Base-by-base conservation (phyloP, 2,888 invertebrate species). In the Tortrix viridana region DNA sequence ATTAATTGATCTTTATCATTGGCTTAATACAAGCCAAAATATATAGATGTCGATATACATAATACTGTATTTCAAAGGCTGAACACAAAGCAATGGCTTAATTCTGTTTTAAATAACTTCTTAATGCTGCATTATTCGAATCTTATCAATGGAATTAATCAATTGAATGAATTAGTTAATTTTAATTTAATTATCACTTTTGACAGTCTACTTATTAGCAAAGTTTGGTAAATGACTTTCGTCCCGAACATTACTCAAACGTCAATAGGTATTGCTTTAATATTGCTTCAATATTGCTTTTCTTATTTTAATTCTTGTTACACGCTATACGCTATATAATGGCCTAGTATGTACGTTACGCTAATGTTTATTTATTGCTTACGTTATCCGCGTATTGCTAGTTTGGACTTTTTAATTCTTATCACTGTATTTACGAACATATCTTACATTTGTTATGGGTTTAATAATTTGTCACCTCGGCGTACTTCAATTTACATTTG, bases 141-240 rank as follows among this genome's bases (percentile, higher is more conserved):
- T 9, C n/a, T 49, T 49, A 49, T 44, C 14, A 53, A 22, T 22
- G 16, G 38, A 41, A 38, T 14, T 38, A 12, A 41, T 56, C 18
- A 54, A 56, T 55, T 44, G 49, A 56, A 48, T 57, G 57, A 41
- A 53, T 52, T 56, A 53, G 73, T 78, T 74, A 73, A 74, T 69
- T 72, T 76, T 73, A 77, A 54, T 65, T 58, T 66, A 60, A 44
- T 67, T 83, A 85, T 85, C 85, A 84, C 85, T 76, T 77, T 73
- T 81, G 77, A 82, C 87, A 88, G 87, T 86, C 87, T 88, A 87
- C 81, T 76, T 75, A 80, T 79, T 80, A 84, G 80, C 81, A 76
- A 73, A 72, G 74, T 71, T 73, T 74, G 69, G 66, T 74, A 77
- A 74, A 72, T 66, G 67, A 71, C 67, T 64, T 65, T 63, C 60